Evolutionary conservation across 2,888 invertebrate genomes (phyloP).

Genomic region (Drosophila testacea): DNA sequence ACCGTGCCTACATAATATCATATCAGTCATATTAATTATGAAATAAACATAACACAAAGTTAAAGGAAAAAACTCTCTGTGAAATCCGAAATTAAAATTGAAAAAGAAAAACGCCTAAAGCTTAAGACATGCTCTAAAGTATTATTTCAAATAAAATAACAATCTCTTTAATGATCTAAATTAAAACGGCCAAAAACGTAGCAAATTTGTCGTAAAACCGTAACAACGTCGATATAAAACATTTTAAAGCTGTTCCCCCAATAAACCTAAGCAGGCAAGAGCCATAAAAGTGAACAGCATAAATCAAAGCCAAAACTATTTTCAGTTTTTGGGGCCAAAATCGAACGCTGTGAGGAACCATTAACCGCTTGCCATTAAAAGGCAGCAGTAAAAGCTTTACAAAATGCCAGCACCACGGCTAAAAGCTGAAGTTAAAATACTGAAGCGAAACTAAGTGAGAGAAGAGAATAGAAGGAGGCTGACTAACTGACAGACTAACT

Average conservation of each 20-base stretch:
- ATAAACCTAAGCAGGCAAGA: conserved; percentile 31
- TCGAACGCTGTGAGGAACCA: conserved; percentile 51
- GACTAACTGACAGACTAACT: conserved; percentile 6
- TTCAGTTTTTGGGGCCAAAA: conserved; percentile 45
- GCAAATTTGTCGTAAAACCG: background rate
- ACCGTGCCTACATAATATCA: too few species aligned
- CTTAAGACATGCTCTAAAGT: too few species aligned
- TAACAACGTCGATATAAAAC: background rate
- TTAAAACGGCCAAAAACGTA: background rate
- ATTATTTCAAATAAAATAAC: too few species aligned
- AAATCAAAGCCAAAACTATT: conserved; percentile 68
- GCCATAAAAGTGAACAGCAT: conserved; percentile 46
- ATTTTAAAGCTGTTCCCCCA: conserved; percentile 18
- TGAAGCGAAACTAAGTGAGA: conserved; percentile 9
- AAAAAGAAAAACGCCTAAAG: too few species aligned
- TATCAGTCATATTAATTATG: too few species aligned
- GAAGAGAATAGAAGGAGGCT: background rate
- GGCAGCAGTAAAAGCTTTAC: conserved; percentile 58
- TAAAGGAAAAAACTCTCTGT: too few species aligned
- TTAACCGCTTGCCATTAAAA: conserved; percentile 63
- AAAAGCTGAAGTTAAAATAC: conserved; percentile 30
- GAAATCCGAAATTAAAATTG: too few species aligned
- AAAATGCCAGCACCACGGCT: conserved; percentile 45
- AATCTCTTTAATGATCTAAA: background rate
- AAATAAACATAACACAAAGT: too few species aligned